A percentile compares a stretch with the other conserved stretches of the same genome.
These are phyloP conservation scores for Oegoconia quadripuncta DNA, from an alignment of 2,888 invertebrate genomes.

Conservation along the genomic window DNA sequence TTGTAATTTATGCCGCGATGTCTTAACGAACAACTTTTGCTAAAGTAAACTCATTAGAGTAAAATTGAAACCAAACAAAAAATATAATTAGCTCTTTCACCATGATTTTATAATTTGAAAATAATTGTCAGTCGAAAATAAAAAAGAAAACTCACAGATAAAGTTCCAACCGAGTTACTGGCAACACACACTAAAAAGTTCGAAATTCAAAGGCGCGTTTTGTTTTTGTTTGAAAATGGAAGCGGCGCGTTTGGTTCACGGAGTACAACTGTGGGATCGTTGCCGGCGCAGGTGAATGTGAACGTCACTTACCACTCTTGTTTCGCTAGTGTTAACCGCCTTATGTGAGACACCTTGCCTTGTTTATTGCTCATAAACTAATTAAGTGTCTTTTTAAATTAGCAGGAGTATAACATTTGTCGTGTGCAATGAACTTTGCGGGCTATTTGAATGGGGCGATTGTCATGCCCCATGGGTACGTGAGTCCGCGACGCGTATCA, in stretches of 20 bases:
- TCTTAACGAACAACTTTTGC: too few species aligned
- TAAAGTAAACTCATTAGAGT: too few species aligned
- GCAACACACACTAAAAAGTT: constrained; percentile 50
- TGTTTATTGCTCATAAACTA: constrained; percentile 32
- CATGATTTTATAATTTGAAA: not conserved
- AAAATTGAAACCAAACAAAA: too few species aligned
- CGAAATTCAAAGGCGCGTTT: constrained; percentile 32
- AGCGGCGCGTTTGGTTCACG: constrained; percentile 46
- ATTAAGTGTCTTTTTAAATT: constrained; percentile 44
- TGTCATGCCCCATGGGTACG: constrained; percentile 44
- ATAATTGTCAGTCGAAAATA: not conserved
- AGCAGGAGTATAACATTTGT: constrained; percentile 52
- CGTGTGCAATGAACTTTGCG: constrained; percentile 72
- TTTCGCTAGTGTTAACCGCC: constrained; percentile 50
- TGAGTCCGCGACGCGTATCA: constrained; percentile 32
- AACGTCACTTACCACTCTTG: constrained; percentile 67
- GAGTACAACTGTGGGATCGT: constrained; percentile 60
- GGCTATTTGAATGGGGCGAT: constrained; percentile 55
- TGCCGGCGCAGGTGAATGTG: constrained; percentile 70
- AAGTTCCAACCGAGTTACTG: constrained; percentile 39
- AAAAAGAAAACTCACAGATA: constrained; percentile 14
- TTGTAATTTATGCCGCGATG: too few species aligned
- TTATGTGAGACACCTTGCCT: constrained; percentile 40
- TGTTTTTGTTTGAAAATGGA: constrained; percentile 30
- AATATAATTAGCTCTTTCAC: too few species aligned